Evolutionary conservation across 2,888 invertebrate genomes (phyloP), one percentile per base, ranked within the genome.

Genomic region (Arrhopalites spinosus): DNA sequence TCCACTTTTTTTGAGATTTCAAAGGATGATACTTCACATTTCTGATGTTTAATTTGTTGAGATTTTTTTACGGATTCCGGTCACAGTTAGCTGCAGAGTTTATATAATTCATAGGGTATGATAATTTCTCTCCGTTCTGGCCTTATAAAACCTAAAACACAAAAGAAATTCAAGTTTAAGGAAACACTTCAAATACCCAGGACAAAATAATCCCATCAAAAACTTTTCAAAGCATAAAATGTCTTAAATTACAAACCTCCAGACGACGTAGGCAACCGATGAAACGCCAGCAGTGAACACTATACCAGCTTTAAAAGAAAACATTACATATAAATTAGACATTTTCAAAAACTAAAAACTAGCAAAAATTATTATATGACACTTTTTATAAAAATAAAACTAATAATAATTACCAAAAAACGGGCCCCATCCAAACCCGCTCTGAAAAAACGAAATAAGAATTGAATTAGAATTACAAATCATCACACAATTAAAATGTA

Each of bases 101-200:
- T n/a, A n/a, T n/a, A n/a, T n/a, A n/a, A n/a, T 29, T 29, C 45
- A 67, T 85, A 95, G 90, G 78, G 94, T 94, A 84, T 93, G 94
- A 86, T 95, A 96, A 86, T 93, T 94, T 82, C 91, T 89, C 85
- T 93, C 94, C 76, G 91, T 91, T 84, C 92, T 90, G 78, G 93
- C 91, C 36, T 36, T 36, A 11, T 36, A 36, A 36, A 36, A 36
- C 36, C 36, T 36, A 11, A 36, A 36, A 36, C n/a, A n/a, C n/a
- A n/a, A n/a, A n/a, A n/a, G n/a, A n/a, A n/a, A n/a, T n/a, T n/a
- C n/a, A n/a, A n/a, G n/a, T n/a, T n/a, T n/a, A n/a, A n/a, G n/a
- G n/a, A n/a, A n/a, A n/a, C n/a, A n/a, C n/a, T n/a, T n/a, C n/a
- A n/a, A n/a, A n/a, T n/a, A n/a, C n/a, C n/a, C n/a, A n/a, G 36